phyloP scores from a whole-genome alignment of 2,797 vertebrate species.

The Bradypodion pumilum region DNA sequence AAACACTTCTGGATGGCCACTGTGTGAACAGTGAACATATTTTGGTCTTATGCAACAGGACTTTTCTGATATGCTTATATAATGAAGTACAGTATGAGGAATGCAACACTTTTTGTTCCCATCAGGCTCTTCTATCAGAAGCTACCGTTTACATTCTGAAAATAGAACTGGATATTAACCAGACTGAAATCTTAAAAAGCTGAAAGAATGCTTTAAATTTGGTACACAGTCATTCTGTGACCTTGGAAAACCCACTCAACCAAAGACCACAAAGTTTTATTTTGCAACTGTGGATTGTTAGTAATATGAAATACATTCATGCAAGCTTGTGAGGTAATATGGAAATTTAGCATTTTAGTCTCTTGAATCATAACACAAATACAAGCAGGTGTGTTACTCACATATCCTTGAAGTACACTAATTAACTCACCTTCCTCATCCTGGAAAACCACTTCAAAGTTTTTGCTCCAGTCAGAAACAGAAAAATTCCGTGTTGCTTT shows the following conservation, averaged over 20 bases:
- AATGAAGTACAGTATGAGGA: not conserved
- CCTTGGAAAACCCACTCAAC: not conserved
- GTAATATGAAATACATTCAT: conserved; percentile 10
- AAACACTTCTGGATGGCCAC: too few species aligned
- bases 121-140: not conserved
- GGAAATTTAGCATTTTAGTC: too few species aligned
- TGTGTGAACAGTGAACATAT: too few species aligned
- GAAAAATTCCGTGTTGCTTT: conserved; percentile 97
- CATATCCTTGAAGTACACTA: not conserved
- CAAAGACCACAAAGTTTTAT: not conserved
- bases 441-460: conserved; percentile 97
- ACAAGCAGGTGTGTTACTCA: not conserved
- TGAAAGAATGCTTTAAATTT: conserved; percentile 11
- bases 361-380: not conserved
- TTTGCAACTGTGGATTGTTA: not conserved
- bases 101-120: not conserved
- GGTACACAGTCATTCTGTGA: not conserved
- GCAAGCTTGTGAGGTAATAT: conserved; percentile 17
- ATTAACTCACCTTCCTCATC: conserved; percentile 93
- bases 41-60: too few species aligned
- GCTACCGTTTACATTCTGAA: not conserved
- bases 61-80: too few species aligned
- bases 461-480: conserved; percentile 97
- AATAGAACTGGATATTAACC: not conserved
- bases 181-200: conserved; percentile 7